Percentiles rank a stretch among this genome's conserved stretches.
phyloP scores from a whole-genome alignment of 2,797 vertebrate genomes.

The Austrolebias charrua region DNA sequence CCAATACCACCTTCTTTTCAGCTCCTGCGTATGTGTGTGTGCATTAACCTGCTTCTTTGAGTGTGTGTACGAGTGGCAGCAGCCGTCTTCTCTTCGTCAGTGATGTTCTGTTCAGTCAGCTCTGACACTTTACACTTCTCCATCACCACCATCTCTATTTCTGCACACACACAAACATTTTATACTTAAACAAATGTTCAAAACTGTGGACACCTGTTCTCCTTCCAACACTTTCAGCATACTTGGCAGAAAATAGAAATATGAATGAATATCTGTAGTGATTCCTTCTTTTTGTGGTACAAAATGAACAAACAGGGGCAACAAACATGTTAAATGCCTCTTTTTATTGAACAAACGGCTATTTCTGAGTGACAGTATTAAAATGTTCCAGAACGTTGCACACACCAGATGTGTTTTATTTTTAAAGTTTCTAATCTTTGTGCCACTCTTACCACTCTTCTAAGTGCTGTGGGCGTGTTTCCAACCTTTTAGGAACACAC shows the following conservation, averaged over 20 bases:
- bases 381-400: too few species aligned
- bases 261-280: conserved; percentile 9
- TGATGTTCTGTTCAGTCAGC: conserved; percentile 92
- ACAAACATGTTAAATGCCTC: not conserved
- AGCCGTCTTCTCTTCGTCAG: conserved; percentile 94
- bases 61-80: conserved; percentile 78
- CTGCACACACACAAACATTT: conserved; percentile 64
- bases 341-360: not conserved
- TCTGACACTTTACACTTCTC: conserved; percentile 89
- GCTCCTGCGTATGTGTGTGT: not conserved
- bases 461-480: conserved; percentile 25
- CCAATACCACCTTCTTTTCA: fast-evolving
- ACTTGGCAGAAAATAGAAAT: not conserved
- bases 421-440: too few species aligned
- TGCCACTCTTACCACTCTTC: conserved; percentile 16
- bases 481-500: conserved; percentile 15
- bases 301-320: not conserved
- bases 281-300: conserved; percentile 33
- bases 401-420: too few species aligned
- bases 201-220: too few species aligned
- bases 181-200: conserved; percentile 3
- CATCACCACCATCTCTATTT: conserved; percentile 99
- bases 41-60: conserved; percentile 68
- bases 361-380: not conserved
- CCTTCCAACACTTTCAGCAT: conserved; percentile 11